Conservation (phyloP, 2,113 vertebrate species). For the Raja brachyura region DNA sequence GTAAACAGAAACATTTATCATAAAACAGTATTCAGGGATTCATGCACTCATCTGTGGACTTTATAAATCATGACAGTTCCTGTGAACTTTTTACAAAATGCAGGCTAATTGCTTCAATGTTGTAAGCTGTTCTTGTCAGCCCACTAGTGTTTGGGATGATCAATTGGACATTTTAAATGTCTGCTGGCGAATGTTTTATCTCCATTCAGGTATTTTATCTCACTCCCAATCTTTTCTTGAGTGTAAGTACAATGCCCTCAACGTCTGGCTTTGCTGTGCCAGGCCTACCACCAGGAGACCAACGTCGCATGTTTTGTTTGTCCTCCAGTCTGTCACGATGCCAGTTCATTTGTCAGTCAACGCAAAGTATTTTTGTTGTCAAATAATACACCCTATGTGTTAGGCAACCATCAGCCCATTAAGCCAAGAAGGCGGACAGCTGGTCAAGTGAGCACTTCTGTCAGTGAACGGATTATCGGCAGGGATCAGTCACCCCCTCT, state of each 20-base stretch:
- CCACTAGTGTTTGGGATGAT: constrained; percentile 49
- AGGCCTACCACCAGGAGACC: constrained; percentile 41
- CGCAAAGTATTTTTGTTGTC: constrained; percentile 48
- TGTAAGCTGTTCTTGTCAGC: constrained; percentile 46
- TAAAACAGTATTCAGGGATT: neutral
- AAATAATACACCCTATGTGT: constrained; percentile 41
- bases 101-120: constrained; percentile 52
- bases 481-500: neutral
- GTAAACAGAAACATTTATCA: neutral
- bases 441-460: constrained; percentile 50
- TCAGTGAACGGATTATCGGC: constrained; percentile 50
- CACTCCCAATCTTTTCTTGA: constrained; percentile 52
- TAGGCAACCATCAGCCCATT: constrained; percentile 42
- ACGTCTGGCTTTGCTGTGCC: constrained; percentile 40
- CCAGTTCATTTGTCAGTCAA: constrained; percentile 60
- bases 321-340: constrained; percentile 47
- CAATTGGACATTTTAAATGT: constrained; percentile 46
- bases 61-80: constrained; percentile 34
- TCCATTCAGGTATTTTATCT: constrained; percentile 51
- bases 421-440: constrained; percentile 48
- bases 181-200: constrained; percentile 53
- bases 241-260: constrained; percentile 43
- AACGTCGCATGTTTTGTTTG: constrained; percentile 47
- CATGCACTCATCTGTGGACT: neutral
- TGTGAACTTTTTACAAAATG: constrained; percentile 31